Evolutionary conservation across 2,797 vertebrate genomes (phyloP).

Genomic region (Anableps anableps): DNA sequence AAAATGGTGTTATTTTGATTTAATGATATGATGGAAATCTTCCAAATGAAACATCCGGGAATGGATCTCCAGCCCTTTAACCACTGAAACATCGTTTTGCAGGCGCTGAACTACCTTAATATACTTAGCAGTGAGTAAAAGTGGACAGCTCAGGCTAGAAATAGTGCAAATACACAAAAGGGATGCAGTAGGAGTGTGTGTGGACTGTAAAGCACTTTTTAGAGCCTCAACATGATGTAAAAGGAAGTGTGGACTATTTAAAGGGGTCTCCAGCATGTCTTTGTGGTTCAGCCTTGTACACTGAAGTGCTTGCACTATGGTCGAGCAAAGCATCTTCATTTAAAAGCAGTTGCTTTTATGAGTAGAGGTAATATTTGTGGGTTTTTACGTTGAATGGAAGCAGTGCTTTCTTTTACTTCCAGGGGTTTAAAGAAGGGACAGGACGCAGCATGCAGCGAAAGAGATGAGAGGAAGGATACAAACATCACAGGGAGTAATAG

Average conservation of each 20-base stretch:
- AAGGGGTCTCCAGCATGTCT: too few relatives aligned
- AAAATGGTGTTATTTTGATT: not conserved
- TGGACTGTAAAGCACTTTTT: not conserved
- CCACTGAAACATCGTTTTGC: not conserved
- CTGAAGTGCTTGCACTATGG: too few relatives aligned
- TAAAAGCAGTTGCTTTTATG: conserved; percentile 4
- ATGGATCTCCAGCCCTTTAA: not conserved
- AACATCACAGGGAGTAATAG: conserved; percentile 20
- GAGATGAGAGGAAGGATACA: conserved; percentile 25
- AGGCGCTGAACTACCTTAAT: not conserved
- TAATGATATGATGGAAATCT: not conserved
- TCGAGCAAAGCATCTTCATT: conserved; percentile 2
- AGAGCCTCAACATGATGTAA: not conserved
- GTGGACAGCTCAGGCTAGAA: not conserved
- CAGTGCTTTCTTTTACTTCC: conserved; percentile 20
- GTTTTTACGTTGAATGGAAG: conserved; percentile 11
- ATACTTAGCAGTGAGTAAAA: not conserved
- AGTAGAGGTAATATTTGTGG: conserved; percentile 3
- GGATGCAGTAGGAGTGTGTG: not conserved
- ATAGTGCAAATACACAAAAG: not conserved
- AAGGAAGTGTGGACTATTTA: too few relatives aligned
- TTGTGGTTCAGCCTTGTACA: too few relatives aligned
- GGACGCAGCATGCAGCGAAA: not conserved
- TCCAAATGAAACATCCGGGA: not conserved
- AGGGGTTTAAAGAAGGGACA: conserved; percentile 13